Evolutionary conservation across 2,888 invertebrate genomes (phyloP), one percentile per base, ranked within the genome.

Genomic region (Eurytoma adleriae): DNA sequence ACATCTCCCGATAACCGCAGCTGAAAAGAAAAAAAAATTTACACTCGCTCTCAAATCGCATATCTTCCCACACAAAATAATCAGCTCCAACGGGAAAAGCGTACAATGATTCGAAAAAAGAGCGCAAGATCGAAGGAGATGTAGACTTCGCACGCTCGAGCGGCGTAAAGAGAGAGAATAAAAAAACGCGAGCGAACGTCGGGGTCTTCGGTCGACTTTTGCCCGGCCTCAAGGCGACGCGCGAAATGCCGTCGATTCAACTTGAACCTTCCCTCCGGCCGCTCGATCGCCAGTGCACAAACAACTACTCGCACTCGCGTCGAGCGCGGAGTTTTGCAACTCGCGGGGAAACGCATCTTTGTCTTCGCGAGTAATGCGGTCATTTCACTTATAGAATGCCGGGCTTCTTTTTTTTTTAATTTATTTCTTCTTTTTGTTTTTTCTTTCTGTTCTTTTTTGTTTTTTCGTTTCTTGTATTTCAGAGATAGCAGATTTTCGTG

Each of bases 201-300:
- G 72, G 54, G 72, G 62, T 72, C 62, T 72, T 72, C 54, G 62
- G 52, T 72, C 72, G 54, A 20, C 40, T 54, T 73, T 66, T 66
- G 56, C 66, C 66, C 30, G 54, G 20, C 73, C 64, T 54, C 64
- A 54, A 64, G 73, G 73, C 54, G 30, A 62, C 18, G 13, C 7
- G 30, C 54, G n/a, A 27, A 18, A 24, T 27, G 20, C 13, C 27
- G 14, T 14, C 73, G 54, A 20, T 73, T 73, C 54, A 61, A 59
- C 57, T 72, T 72, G 62, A 72, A 64, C 50, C 52, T 57, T 27
- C 24, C 30, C 40, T 69, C 62, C n/a, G n/a, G n/a, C n/a, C n/a
- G n/a, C n/a, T n/a, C n/a, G n/a, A n/a, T n/a, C n/a, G n/a, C n/a
- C n/a, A n/a, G n/a, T n/a, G n/a, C n/a, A 40, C 24, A 62, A 64